phyloP scores from a whole-genome alignment of 2,888 invertebrate species.

The Agrochola lychnidis region DNA sequence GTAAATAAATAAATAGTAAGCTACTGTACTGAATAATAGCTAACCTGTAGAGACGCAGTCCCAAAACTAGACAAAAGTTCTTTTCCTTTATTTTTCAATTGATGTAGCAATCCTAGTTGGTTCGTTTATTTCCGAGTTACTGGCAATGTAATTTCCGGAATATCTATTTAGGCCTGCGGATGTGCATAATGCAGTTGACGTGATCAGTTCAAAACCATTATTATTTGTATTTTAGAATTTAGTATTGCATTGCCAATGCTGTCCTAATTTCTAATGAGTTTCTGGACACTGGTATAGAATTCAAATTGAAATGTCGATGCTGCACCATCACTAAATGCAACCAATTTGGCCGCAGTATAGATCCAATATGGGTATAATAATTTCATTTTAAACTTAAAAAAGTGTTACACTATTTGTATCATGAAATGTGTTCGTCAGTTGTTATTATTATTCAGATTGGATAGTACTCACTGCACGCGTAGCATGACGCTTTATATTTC shows the following conservation, averaged over 20 bases:
- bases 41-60: neutral
- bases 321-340: slow-evolving; percentile 19
- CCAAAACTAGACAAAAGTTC: neutral
- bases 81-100: neutral
- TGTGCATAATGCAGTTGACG: slow-evolving; percentile 21
- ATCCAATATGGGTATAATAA: neutral
- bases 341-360: slow-evolving; percentile 1
- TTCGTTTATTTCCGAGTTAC: neutral
- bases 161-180: neutral
- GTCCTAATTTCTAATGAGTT: slow-evolving; percentile 46
- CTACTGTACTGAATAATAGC: neutral
- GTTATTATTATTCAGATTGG: neutral
- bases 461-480: neutral
- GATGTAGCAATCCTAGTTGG: neutral
- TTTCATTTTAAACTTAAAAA: neutral
- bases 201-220: slow-evolving; percentile 21
- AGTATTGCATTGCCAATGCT: slow-evolving; percentile 17
- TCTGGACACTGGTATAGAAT: slow-evolving; percentile 33
- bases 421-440: neutral
- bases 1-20: too few relatives aligned
- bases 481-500: too few relatives aligned
- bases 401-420: too few relatives aligned
- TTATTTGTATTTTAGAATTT: slow-evolving; percentile 28
- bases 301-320: slow-evolving; percentile 32
- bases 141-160: neutral